Evolutionary conservation across 2,113 vertebrate genomes (phyloP).

Genomic region (Cervus canadensis): DNA sequence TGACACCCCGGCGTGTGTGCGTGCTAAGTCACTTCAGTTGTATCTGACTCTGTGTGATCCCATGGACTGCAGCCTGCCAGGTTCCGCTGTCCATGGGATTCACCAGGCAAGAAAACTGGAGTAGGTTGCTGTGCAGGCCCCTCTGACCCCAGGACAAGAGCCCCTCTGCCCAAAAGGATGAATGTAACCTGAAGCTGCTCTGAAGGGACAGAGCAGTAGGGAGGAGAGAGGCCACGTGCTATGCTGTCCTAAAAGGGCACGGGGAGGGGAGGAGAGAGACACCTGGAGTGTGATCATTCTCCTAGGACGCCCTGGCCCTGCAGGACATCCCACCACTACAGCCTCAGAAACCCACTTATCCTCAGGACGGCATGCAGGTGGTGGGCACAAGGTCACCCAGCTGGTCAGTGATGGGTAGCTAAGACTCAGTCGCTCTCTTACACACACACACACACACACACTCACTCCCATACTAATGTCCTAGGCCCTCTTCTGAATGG

Average conservation of each 20-base stretch:
- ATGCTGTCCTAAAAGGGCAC: neutral
- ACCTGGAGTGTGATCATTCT: neutral
- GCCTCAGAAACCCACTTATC: neutral
- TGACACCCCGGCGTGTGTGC: neutral
- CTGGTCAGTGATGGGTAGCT: neutral
- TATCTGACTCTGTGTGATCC: neutral
- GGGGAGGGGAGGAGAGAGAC: neutral
- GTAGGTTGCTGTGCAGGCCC: neutral
- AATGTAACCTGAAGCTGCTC: neutral
- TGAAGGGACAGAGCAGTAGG: neutral
- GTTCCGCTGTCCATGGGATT: neutral
- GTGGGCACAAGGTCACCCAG: neutral
- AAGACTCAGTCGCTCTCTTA: neutral
- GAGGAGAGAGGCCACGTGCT: fast-evolving
- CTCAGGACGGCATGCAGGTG: neutral
- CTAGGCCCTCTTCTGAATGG: neutral
- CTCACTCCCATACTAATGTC: neutral
- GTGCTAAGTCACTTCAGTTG: neutral
- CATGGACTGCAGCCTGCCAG: neutral
- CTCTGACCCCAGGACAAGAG: neutral
- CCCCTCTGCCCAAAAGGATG: neutral
- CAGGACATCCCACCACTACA: neutral
- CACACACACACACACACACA: neutral
- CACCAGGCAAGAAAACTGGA: neutral
- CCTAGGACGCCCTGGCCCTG: neutral